These are phyloP conservation scores for Vicugna pacos DNA, from an alignment of 2,113 vertebrate species.

Conservation along the genomic window DNA sequence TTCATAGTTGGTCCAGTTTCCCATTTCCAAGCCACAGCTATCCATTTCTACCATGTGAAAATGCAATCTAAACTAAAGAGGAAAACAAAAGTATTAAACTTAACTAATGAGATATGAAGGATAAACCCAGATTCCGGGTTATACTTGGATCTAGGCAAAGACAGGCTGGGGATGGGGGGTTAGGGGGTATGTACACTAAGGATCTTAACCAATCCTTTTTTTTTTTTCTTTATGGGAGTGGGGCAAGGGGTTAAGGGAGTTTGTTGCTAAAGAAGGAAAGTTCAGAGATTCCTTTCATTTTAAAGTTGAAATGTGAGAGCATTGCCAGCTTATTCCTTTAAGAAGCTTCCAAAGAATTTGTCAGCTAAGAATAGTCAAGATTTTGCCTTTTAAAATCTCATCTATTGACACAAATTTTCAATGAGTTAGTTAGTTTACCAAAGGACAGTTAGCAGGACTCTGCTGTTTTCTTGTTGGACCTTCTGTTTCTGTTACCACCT, in stretches of 20 bases:
- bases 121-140: slow-evolving; percentile 16
- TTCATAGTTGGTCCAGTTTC: slow-evolving; percentile 45
- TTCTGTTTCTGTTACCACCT: background rate
- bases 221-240: background rate
- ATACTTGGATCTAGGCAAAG: background rate
- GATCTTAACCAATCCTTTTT: background rate
- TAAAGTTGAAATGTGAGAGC: slow-evolving; percentile 60
- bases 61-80: slow-evolving; percentile 53
- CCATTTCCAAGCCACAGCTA: slow-evolving; percentile 61
- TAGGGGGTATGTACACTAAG: background rate
- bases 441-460: background rate
- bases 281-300: slow-evolving; percentile 69
- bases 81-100: slow-evolving; percentile 50
- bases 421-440: slow-evolving; percentile 32
- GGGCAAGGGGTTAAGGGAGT: background rate
- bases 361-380: slow-evolving; percentile 66
- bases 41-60: slow-evolving; percentile 68
- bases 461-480: slow-evolving; percentile 40
- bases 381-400: slow-evolving; percentile 68
- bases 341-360: slow-evolving; percentile 68
- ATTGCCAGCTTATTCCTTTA: slow-evolving; percentile 53
- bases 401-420: slow-evolving; percentile 43
- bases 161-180: background rate
- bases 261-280: slow-evolving; percentile 62
- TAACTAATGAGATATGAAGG: background rate